A percentile compares a stretch with the other conserved stretches of the same genome.
Conservation (phyloP, 2,113 vertebrate species). For the Murina feae region DNA sequence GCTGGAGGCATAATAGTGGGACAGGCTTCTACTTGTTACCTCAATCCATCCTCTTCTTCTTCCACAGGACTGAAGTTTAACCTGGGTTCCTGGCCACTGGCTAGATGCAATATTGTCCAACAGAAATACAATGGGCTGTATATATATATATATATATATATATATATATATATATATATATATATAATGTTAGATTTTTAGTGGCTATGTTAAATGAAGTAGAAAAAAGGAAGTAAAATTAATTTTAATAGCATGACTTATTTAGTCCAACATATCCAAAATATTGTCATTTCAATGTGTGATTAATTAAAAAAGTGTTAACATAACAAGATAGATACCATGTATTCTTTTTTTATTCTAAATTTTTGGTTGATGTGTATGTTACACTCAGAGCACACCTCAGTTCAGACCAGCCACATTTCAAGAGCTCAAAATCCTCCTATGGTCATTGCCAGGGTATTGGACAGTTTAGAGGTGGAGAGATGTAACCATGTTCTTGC, state of each 20-base stretch:
- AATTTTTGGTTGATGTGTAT: neutral
- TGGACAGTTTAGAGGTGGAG: neutral
- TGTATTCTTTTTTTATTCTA: neutral
- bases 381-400: neutral
- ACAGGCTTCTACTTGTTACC: neutral
- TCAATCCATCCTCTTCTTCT: neutral
- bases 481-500: neutral
- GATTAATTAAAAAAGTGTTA: neutral
- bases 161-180: too few species aligned
- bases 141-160: too few species aligned
- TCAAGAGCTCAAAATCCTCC: neutral
- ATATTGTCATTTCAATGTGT: neutral
- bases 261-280: neutral
- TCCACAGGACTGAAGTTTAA: neutral
- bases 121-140: neutral
- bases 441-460: neutral
- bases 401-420: neutral
- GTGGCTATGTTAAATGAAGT: neutral
- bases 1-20: neutral
- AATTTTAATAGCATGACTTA: neutral
- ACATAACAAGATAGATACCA: neutral
- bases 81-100: neutral
- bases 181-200: too few species aligned
- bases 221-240: slow-evolving; percentile 6
- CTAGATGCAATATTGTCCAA: neutral